Percentiles rank a stretch among this genome's conserved stretches.
phyloP scores from a whole-genome alignment of 1,140 invertebrate species.

The Drosophila pachea region DNA sequence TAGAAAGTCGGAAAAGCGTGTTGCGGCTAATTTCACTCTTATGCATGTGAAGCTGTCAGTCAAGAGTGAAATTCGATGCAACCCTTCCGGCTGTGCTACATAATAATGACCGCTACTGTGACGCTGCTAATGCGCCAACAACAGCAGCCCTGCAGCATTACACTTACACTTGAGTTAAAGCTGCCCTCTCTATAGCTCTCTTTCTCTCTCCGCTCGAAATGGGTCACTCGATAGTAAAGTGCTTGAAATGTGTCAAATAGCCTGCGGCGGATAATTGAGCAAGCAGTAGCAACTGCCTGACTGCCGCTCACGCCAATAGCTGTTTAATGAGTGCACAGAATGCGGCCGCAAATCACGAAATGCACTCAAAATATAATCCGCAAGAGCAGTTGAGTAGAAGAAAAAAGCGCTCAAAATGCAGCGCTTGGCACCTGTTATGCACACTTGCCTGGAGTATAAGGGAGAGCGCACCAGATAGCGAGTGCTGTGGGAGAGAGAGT shows the following conservation, averaged over 20 bases:
- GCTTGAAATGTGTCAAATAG: conserved; percentile 71
- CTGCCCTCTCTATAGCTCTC: background rate
- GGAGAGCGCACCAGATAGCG: conserved; percentile 2
- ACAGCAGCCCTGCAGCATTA: conserved; percentile 36
- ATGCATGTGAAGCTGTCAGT: conserved; percentile 10
- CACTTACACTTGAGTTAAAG: conserved; percentile 3
- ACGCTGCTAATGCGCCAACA: conserved; percentile 59
- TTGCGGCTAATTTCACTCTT: conserved; percentile 27
- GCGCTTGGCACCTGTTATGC: conserved; percentile 45
- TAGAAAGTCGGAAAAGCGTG: conserved; percentile 38
- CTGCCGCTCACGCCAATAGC: conserved; percentile 36
- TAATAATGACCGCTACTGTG: conserved; percentile 38
- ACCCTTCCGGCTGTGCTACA: conserved; percentile 31
- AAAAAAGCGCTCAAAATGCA: conserved; percentile 19
- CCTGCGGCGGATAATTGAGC: conserved; percentile 44
- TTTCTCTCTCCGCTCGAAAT: conserved; percentile 44
- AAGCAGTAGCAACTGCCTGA: conserved; percentile 34
- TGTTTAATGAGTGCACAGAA: conserved; percentile 44
- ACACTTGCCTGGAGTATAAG: conserved; percentile 21
- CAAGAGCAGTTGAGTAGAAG: background rate
- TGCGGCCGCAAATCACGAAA: conserved; percentile 31
- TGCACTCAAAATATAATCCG: conserved; percentile 13
- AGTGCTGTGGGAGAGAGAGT: conserved; percentile 5
- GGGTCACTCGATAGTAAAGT: conserved; percentile 56
- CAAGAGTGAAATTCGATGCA: conserved; percentile 24